Conservation (phyloP, 2,113 vertebrate species). For the Burhinus oedicnemus region DNA sequence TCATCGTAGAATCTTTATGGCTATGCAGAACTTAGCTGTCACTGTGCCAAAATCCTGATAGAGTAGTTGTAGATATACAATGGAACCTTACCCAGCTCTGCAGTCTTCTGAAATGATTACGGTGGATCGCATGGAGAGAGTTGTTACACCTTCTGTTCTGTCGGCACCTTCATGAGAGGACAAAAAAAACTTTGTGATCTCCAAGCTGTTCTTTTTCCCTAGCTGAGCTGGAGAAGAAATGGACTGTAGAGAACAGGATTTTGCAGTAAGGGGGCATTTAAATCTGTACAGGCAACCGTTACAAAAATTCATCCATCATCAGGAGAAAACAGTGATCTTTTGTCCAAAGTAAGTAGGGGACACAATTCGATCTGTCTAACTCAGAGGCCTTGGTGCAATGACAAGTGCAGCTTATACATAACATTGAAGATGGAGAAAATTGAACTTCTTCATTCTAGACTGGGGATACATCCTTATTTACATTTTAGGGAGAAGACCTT, state of each 20-base stretch:
- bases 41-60: neutral
- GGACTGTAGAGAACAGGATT: neutral
- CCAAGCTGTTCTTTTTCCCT: neutral
- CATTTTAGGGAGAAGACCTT: neutral
- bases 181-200: neutral
- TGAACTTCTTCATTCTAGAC: neutral
- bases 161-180: neutral
- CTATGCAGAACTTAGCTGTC: neutral
- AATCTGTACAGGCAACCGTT: neutral
- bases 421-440: neutral
- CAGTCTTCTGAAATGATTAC: neutral
- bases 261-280: neutral
- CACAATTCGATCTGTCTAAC: rapidly evolving
- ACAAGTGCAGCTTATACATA: neutral
- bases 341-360: neutral
- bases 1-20: neutral
- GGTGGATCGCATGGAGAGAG: neutral
- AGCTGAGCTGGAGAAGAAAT: neutral
- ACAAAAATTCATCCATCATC: rapidly evolving
- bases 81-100: neutral
- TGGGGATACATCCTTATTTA: neutral
- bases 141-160: neutral
- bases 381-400: neutral
- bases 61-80: neutral
- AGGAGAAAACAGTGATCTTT: neutral